Evolutionary conservation across 2,113 vertebrate genomes (phyloP).

Genomic region (Brienomyrus brachyistius): DNA sequence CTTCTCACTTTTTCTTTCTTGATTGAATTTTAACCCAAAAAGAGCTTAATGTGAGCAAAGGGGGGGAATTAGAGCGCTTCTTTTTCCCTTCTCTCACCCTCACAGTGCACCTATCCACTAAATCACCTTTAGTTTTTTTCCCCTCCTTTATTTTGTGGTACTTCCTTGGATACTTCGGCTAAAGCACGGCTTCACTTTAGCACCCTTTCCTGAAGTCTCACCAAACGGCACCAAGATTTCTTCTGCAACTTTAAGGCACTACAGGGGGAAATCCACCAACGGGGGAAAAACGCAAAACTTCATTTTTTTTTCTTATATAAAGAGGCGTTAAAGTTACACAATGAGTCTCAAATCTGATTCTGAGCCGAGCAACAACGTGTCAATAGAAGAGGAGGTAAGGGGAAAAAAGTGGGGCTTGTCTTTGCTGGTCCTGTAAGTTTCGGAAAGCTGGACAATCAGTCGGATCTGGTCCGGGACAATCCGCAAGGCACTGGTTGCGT

Average conservation of each 20-base stretch:
- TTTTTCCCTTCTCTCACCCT: slow-evolving; percentile 46
- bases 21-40: slow-evolving; percentile 35
- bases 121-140: slow-evolving; percentile 40
- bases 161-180: slow-evolving; percentile 42
- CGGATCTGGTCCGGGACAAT: not conserved
- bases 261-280: slow-evolving; percentile 39
- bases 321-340: slow-evolving; percentile 46
- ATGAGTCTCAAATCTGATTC: slow-evolving; percentile 50
- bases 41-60: slow-evolving; percentile 44
- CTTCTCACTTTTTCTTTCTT: slow-evolving; percentile 34
- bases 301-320: slow-evolving; percentile 33
- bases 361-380: slow-evolving; percentile 45
- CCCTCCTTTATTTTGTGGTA: slow-evolving; percentile 28
- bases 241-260: slow-evolving; percentile 46
- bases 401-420: slow-evolving; percentile 28
- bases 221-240: slow-evolving; percentile 44
- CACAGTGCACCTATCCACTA: slow-evolving; percentile 47
- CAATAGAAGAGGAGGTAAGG: slow-evolving; percentile 50
- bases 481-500: not conserved
- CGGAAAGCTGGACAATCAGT: not conserved
- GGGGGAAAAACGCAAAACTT: slow-evolving; percentile 31
- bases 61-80: slow-evolving; percentile 31
- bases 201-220: slow-evolving; percentile 42
- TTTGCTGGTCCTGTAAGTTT: slow-evolving; percentile 20
- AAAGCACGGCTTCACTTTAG: slow-evolving; percentile 45